Evolutionary conservation across 2,888 invertebrate species (phyloP).

Genomic region (Eupithecia insigniata): DNA sequence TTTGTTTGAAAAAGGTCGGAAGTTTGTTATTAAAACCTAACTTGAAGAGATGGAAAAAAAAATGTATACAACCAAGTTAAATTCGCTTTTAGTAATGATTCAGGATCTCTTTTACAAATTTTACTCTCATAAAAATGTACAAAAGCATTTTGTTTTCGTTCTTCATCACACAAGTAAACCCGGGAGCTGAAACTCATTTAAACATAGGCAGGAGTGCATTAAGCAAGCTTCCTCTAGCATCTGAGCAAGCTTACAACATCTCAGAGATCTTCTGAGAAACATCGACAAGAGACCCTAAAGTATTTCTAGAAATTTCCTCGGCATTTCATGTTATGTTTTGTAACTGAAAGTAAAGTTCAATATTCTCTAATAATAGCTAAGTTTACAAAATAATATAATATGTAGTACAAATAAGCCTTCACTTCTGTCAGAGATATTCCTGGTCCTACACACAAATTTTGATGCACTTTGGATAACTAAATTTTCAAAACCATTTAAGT

Average conservation of each 20-base stretch:
- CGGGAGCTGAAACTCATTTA: neutral
- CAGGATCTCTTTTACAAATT: neutral
- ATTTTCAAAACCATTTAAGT: neutral
- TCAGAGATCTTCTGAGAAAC: neutral
- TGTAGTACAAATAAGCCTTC: neutral
- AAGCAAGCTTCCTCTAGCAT: neutral
- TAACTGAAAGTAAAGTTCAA: neutral
- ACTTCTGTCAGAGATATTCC: neutral
- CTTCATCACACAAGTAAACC: neutral
- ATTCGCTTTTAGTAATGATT: neutral
- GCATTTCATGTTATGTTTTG: neutral
- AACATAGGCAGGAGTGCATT: neutral
- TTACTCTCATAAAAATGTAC: neutral
- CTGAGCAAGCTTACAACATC: neutral
- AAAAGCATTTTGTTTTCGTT: neutral
- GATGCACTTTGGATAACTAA: neutral
- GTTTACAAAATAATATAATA: neutral
- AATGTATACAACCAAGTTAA: neutral
- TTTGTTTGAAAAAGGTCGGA: neutral
- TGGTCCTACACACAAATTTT: neutral
- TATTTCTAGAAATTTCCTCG: neutral
- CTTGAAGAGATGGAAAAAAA: neutral
- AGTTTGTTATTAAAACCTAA: neutral
- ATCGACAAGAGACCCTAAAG: neutral
- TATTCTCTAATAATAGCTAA: neutral